Evolutionary conservation across 1,140 invertebrate genomes (phyloP).

Genomic region (Nylanderia fulva): DNA sequence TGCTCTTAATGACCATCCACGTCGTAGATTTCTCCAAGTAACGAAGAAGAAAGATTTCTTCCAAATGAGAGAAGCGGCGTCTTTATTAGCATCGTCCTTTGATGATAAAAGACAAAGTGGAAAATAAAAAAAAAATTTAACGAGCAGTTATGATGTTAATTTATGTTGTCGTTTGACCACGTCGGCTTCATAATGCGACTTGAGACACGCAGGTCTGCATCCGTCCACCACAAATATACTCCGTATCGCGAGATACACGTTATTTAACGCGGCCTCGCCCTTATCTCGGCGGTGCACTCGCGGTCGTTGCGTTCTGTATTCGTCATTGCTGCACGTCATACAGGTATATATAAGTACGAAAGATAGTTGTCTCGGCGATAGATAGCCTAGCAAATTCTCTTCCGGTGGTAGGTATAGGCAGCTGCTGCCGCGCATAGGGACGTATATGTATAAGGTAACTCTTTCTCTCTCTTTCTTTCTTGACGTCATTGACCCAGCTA

Average conservation of each 20-base stretch:
- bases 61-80: not conserved
- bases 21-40: not conserved
- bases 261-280: slow-evolving; percentile 18
- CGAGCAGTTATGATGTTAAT: not conserved
- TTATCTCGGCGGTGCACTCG: not conserved
- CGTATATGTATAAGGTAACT: slow-evolving; percentile 17
- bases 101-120: not conserved
- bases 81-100: not conserved
- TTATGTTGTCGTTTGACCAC: not conserved
- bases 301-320: slow-evolving; percentile 46
- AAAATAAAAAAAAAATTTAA: not conserved
- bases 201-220: not conserved
- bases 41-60: not conserved
- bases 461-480: slow-evolving; percentile 44
- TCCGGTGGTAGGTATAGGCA: slow-evolving; percentile 14
- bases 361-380: slow-evolving; percentile 36
- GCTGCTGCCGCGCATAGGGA: slow-evolving; percentile 13
- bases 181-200: not conserved
- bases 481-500: slow-evolving; percentile 63
- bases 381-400: slow-evolving; percentile 48
- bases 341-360: slow-evolving; percentile 49
- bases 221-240: slow-evolving; percentile 23
- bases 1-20: not conserved
- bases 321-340: slow-evolving; percentile 35
- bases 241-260: not conserved